phyloP scores from a whole-genome alignment of 2,797 vertebrate species.

The Rhadinocentrus ornatus region DNA sequence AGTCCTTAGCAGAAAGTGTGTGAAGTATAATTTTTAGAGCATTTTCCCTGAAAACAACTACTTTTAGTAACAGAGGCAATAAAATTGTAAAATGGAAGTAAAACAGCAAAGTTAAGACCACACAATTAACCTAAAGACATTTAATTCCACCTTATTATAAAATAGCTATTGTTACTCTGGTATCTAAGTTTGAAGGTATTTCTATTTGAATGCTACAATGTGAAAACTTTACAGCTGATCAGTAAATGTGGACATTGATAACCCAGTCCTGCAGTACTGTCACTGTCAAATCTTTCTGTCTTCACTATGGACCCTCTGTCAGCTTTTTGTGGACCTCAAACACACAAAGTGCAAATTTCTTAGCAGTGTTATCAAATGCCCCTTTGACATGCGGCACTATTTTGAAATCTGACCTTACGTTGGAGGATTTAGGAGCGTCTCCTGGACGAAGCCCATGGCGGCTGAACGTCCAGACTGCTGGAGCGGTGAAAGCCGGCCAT shows the following conservation, averaged over 20 bases:
- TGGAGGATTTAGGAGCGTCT: slow-evolving; percentile 50
- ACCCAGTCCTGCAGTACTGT: slow-evolving; percentile 8
- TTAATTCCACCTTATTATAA: neutral
- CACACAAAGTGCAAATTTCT: slow-evolving; percentile 31
- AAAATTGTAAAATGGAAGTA: neutral
- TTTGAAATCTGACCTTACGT: slow-evolving; percentile 48
- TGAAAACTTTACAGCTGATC: neutral
- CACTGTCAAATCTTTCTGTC: slow-evolving; percentile 23
- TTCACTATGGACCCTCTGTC: slow-evolving; percentile 34
- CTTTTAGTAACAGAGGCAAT: too few species aligned
- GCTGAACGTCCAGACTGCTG: slow-evolving; percentile 61
- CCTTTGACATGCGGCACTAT: slow-evolving; percentile 58
- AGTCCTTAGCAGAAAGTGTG: too few species aligned
- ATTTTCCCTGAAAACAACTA: too few species aligned
- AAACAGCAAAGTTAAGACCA: neutral
- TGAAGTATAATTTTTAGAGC: too few species aligned
- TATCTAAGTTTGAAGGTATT: neutral
- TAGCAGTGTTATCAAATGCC: slow-evolving; percentile 42
- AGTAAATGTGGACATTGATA: neutral
- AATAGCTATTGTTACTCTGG: neutral
- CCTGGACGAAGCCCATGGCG: slow-evolving; percentile 49
- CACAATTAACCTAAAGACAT: too few species aligned
- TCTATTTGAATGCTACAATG: neutral
- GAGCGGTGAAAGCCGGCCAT: slow-evolving; percentile 53
- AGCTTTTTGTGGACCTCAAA: slow-evolving; percentile 37